phyloP scores from a whole-genome alignment of 2,888 invertebrate genomes.

The Oxytorus armatus region DNA sequence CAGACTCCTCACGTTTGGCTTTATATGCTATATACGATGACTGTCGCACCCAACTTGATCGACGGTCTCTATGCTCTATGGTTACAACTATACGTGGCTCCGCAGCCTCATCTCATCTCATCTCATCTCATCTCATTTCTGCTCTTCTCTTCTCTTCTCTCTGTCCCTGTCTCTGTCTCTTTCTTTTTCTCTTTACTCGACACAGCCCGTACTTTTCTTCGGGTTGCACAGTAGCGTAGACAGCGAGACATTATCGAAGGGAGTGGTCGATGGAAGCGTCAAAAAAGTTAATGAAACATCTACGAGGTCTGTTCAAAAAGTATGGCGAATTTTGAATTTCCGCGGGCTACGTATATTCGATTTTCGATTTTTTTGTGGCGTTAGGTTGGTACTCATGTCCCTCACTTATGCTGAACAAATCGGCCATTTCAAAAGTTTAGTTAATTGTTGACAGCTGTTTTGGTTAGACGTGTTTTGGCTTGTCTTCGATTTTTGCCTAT shows the following conservation, averaged over 20 bases:
- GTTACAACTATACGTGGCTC: conserved; percentile 53
- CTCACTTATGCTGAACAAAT: too few species aligned
- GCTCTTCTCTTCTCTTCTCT: background rate
- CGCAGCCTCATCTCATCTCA: conserved; percentile 22
- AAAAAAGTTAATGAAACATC: background rate
- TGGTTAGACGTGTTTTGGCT: too few species aligned
- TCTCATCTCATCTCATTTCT: background rate
- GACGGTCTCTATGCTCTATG: conserved; percentile 64
- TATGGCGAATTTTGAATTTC: too few species aligned
- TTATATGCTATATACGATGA: conserved; percentile 58
- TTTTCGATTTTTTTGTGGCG: too few species aligned
- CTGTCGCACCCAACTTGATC: conserved; percentile 69
- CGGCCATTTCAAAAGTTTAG: too few species aligned
- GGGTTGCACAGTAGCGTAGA: background rate
- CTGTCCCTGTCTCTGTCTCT: background rate
- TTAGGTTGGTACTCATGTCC: too few species aligned
- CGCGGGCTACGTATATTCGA: too few species aligned
- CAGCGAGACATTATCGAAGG: background rate
- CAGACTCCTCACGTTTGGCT: conserved; percentile 60
- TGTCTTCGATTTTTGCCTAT: too few species aligned
- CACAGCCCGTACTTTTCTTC: background rate
- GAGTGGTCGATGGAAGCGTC: background rate
- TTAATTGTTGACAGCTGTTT: too few species aligned
- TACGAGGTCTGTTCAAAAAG: too few species aligned
- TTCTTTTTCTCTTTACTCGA: background rate